Conservation (phyloP, 2,113 vertebrate species). For the Ranitomeya imitator region DNA sequence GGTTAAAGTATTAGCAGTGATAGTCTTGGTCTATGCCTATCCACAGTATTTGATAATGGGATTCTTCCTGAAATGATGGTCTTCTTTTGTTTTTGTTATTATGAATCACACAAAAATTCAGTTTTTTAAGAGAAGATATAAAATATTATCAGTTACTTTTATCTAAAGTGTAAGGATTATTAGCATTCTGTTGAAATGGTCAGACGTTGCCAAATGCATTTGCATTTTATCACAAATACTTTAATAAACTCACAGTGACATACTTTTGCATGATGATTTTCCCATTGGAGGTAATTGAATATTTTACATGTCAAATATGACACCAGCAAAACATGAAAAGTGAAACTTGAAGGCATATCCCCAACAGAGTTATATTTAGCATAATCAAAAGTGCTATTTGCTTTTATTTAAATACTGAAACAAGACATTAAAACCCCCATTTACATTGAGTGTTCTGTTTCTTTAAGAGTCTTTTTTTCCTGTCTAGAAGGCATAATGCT, state of each 20-base stretch:
- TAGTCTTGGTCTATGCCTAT: no score
- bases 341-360: constrained; percentile 35
- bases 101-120: background rate
- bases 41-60: background rate
- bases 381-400: constrained; percentile 55
- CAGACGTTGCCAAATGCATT: background rate
- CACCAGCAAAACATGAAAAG: constrained; percentile 37
- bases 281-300: constrained; percentile 30
- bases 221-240: background rate
- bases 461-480: constrained; percentile 58
- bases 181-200: constrained; percentile 2
- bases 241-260: background rate
- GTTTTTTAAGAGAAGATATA: background rate
- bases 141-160: background rate
- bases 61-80: background rate
- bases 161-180: background rate
- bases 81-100: background rate
- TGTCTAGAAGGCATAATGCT: constrained; percentile 69
- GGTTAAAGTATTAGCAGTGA: no score
- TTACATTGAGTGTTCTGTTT: background rate
- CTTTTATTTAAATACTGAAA: constrained; percentile 47
- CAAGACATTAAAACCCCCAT: constrained; percentile 13
- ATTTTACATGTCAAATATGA: constrained; percentile 51
- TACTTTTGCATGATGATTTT: constrained; percentile 4
- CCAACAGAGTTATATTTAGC: constrained; percentile 46